A percentile compares a stretch with the other conserved stretches of the same genome.
Conservation (phyloP, 2,113 vertebrate genomes). For the Brevimyrus niger region DNA sequence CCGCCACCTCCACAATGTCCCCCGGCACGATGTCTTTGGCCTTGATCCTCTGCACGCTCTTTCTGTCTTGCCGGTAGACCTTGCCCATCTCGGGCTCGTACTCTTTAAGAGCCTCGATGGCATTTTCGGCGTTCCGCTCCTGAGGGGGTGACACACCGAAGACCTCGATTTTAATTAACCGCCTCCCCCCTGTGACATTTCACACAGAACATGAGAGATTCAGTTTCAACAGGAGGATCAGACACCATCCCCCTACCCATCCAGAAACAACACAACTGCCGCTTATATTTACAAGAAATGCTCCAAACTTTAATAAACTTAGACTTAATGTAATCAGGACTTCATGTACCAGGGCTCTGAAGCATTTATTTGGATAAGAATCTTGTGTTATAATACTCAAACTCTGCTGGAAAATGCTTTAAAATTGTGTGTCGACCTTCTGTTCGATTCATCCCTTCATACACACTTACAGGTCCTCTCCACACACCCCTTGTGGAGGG, state of each 20-base stretch:
- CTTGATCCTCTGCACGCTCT: slow-evolving; percentile 93
- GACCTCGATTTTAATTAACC: neutral
- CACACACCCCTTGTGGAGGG: neutral
- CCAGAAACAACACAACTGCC: neutral
- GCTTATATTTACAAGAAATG: neutral
- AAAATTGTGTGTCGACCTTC: neutral
- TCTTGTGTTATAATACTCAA: neutral
- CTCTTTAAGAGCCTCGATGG: slow-evolving; percentile 97
- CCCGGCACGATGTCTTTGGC: slow-evolving; percentile 81
- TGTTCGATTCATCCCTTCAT: neutral
- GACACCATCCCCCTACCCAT: neutral
- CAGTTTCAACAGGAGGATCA: neutral
- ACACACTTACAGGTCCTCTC: neutral
- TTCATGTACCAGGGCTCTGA: neutral
- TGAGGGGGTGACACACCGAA: slow-evolving; percentile 35
- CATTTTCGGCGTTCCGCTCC: slow-evolving; percentile 98
- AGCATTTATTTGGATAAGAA: neutral
- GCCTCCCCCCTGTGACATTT: neutral
- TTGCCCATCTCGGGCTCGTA: slow-evolving; percentile 73
- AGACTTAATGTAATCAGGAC: neutral
- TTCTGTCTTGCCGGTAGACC: slow-evolving; percentile 77
- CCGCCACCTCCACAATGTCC: slow-evolving; percentile 72
- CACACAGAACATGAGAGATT: neutral
- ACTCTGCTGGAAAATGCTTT: neutral
- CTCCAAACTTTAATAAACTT: neutral